phyloP scores from a whole-genome alignment of 2,888 invertebrate genomes.

The Brachypalpus laphriformis region DNA sequence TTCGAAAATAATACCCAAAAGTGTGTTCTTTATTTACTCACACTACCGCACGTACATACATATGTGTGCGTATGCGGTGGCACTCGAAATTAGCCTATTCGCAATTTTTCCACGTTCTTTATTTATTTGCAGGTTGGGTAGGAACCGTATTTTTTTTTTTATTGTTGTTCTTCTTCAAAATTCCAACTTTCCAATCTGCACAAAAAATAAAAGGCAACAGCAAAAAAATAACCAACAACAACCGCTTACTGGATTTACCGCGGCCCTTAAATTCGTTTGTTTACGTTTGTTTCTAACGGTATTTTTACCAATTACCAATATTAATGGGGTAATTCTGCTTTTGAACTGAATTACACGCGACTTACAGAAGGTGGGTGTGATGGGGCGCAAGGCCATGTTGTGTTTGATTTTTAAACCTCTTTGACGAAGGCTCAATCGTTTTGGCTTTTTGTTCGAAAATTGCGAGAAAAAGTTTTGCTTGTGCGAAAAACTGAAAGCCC shows the following conservation, averaged over 20 bases:
- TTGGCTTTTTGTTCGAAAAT: background rate
- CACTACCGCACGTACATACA: background rate
- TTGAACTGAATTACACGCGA: conserved; percentile 17
- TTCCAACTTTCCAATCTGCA: conserved; percentile 15
- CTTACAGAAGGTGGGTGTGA: background rate
- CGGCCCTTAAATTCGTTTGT: conserved; percentile 25
- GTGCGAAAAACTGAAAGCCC: conserved; percentile 15
- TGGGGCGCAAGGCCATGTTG: background rate
- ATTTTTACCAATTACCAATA: conserved; percentile 44
- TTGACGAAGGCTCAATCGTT: conserved; percentile 18
- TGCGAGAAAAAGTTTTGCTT: conserved; percentile 30
- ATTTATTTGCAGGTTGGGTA: background rate
- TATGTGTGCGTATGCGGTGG: background rate
- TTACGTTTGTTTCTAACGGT: conserved; percentile 37
- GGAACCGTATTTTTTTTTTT: background rate
- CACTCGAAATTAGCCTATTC: conserved; percentile 26
- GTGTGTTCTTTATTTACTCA: conserved; percentile 10
- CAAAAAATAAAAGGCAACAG: background rate
- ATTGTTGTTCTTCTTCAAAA: conserved; percentile 40
- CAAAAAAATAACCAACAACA: conserved; percentile 15
- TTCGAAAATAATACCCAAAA: background rate
- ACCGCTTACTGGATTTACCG: conserved; percentile 21
- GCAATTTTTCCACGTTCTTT: conserved; percentile 43
- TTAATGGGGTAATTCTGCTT: conserved; percentile 43
- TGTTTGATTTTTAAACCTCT: conserved; percentile 36